These are phyloP conservation scores for Aspidapion aeneum DNA, from an alignment of 2,888 invertebrate genomes.

Conservation along the genomic window DNA sequence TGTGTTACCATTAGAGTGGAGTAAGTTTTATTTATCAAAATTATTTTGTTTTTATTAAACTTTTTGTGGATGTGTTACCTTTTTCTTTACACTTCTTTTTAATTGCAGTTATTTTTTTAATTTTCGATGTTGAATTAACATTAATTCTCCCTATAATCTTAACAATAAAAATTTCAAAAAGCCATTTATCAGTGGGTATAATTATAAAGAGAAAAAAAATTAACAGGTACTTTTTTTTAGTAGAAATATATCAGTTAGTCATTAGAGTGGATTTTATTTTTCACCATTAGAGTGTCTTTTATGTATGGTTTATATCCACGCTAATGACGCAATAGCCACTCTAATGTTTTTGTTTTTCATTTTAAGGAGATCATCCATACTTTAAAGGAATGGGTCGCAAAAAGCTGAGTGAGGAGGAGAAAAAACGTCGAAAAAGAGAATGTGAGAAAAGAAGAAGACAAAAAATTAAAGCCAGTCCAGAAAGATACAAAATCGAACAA, in stretches of 20 bases:
- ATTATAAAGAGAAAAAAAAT: too few species aligned
- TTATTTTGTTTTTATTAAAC: neutral
- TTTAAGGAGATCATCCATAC: neutral
- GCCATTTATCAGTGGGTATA: too few species aligned
- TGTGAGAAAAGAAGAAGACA: neutral
- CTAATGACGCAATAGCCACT: slow-evolving; percentile 1
- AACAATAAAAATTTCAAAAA: too few species aligned
- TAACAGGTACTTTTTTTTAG: neutral
- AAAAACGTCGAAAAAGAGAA: neutral
- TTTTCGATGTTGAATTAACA: too few species aligned
- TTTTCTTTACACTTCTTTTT: neutral
- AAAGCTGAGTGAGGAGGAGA: neutral
- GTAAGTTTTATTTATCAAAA: neutral
- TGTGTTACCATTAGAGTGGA: neutral
- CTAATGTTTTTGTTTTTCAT: neutral
- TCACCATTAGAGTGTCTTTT: neutral
- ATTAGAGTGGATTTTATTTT: neutral
- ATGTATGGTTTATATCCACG: neutral
- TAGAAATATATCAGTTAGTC: neutral
- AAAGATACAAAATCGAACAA: slow-evolving; percentile 3
- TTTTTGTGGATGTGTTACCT: neutral
- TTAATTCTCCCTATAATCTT: too few species aligned
- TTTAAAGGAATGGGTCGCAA: neutral
- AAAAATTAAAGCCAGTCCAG: neutral
- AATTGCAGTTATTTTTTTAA: too few species aligned